Conservation (phyloP, 2,113 vertebrate genomes). For the Salvelinus namaycush region DNA sequence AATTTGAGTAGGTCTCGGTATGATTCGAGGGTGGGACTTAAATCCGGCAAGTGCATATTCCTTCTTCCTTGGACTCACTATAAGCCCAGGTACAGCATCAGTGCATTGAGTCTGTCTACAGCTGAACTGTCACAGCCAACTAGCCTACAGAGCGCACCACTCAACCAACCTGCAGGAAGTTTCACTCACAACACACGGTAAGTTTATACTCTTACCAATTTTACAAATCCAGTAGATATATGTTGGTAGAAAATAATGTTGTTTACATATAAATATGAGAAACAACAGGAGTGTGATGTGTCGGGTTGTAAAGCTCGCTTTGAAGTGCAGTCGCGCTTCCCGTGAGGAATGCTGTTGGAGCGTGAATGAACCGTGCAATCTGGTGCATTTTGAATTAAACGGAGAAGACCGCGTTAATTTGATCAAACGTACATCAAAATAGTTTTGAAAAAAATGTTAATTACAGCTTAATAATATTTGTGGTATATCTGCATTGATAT, state of each 20-base stretch:
- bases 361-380: not conserved
- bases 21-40: constrained; percentile 82
- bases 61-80: constrained; percentile 77
- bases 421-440: not conserved
- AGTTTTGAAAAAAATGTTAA: not conserved
- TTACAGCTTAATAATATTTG: not conserved
- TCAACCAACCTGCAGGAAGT: constrained; percentile 50
- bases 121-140: constrained; percentile 61
- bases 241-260: not conserved
- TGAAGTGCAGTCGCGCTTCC: not conserved
- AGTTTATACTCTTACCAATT: constrained; percentile 39
- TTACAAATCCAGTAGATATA: not conserved
- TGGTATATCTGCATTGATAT: not conserved
- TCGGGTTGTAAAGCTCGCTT: not conserved
- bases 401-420: not conserved
- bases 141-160: constrained; percentile 37
- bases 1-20: constrained; percentile 66
- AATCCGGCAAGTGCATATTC: constrained; percentile 76
- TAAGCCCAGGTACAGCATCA: constrained; percentile 73
- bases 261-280: not conserved
- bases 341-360: not conserved
- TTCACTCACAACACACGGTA: constrained; percentile 60
- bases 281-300: not conserved
- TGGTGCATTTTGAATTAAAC: not conserved
- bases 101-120: constrained; percentile 41